Evolutionary conservation across 2,888 invertebrate genomes (phyloP).

Genomic region (Clanis bilineata): DNA sequence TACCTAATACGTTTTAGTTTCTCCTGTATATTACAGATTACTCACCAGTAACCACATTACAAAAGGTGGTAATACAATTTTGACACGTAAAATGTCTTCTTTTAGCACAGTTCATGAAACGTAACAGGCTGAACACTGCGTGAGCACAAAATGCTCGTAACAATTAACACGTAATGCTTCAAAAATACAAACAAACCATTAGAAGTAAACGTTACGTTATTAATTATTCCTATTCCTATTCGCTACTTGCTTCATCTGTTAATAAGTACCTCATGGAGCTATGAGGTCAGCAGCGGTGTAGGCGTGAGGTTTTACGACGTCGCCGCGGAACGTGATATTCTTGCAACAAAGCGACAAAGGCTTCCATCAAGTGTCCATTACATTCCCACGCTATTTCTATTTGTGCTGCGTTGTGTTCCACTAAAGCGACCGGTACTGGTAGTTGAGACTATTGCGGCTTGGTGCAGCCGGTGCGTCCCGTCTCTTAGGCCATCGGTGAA

Average conservation of each 20-base stretch:
- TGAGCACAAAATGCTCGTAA: background rate
- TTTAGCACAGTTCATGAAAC: background rate
- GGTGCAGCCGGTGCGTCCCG: slow-evolving; percentile 15
- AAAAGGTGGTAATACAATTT: background rate
- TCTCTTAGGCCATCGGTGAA: slow-evolving; percentile 58
- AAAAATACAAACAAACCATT: too few relatives aligned
- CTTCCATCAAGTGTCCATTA: background rate
- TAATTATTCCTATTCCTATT: background rate
- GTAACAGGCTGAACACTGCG: background rate
- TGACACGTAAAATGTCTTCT: background rate
- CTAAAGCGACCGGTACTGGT: background rate
- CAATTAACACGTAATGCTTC: background rate
- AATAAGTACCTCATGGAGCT: slow-evolving; percentile 1
- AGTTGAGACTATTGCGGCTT: background rate
- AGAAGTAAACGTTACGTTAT: too few relatives aligned
- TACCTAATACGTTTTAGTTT: too few relatives aligned
- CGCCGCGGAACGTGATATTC: slow-evolving; percentile 6
- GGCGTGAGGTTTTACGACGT: background rate
- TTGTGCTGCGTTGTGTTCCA: slow-evolving; percentile 3
- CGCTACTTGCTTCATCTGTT: background rate
- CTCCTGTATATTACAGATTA: too few relatives aligned
- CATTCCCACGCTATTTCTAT: background rate
- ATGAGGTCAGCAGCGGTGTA: slow-evolving; percentile 8
- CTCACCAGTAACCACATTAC: too few relatives aligned
- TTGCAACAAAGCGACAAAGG: slow-evolving; percentile 4